These are phyloP conservation scores for Villa cingulata DNA, from an alignment of 2,888 invertebrate genomes.

Conservation along the genomic window DNA sequence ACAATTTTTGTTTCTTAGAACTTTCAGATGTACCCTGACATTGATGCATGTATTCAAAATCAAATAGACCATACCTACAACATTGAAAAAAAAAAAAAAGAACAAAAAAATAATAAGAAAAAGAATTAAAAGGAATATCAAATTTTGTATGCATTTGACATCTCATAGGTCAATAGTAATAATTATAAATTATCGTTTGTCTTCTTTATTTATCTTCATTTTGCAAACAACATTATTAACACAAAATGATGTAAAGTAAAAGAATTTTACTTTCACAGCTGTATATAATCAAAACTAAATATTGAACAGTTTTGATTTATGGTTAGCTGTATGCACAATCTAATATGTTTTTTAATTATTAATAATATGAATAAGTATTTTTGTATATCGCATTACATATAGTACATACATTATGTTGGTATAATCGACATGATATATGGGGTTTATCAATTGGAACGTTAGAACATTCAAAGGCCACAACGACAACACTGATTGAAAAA, in stretches of 20 bases:
- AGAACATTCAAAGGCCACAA: too few relatives aligned
- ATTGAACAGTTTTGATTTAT: neutral
- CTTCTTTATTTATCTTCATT: neutral
- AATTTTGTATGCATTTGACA: too few relatives aligned
- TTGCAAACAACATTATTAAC: neutral
- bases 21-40: conserved; percentile 94
- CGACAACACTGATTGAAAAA: too few relatives aligned
- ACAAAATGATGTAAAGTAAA: neutral
- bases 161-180: too few relatives aligned
- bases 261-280: neutral
- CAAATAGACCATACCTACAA: conserved; percentile 80
- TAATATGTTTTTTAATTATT: neutral
- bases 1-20: conserved; percentile 93
- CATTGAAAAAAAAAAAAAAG: conserved; percentile 2
- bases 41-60: conserved; percentile 96
- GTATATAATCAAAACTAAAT: neutral
- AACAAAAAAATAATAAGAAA: neutral
- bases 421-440: too few relatives aligned
- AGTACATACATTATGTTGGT: too few relatives aligned
- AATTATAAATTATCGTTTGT: neutral
- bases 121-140: too few relatives aligned
- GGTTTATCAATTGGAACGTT: too few relatives aligned
- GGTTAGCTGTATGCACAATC: neutral
- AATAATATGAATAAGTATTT: too few relatives aligned
- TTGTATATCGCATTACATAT: too few relatives aligned